phyloP scores from a whole-genome alignment of 2,888 invertebrate species.

The Toxonevra muliebris region DNA sequence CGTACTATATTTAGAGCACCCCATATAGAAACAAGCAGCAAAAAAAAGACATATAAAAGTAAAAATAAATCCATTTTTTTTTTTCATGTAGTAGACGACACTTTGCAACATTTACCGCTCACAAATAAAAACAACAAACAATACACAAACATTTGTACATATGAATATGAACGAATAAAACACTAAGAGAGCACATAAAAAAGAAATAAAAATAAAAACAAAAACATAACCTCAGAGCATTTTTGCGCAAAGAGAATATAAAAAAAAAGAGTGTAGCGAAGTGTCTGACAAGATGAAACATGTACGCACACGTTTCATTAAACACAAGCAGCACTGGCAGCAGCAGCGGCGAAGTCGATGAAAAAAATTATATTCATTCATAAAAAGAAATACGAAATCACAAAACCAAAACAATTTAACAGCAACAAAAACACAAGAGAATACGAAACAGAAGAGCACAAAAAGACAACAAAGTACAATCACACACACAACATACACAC shows the following conservation, averaged over 20 bases:
- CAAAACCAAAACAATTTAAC: conserved; percentile 14
- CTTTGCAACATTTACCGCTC: conserved; percentile 8
- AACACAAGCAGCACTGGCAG: neutral
- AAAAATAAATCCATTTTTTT: neutral
- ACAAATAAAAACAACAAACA: conserved; percentile 1
- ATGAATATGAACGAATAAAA: conserved; percentile 1
- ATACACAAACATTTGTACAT: neutral
- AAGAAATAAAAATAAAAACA: conserved; percentile 8
- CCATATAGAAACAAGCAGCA: conserved; percentile 15
- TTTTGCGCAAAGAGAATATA: too few relatives aligned
- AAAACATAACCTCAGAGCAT: neutral
- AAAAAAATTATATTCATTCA: conserved; percentile 31
- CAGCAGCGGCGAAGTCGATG: neutral
- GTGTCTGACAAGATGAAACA: conserved; percentile 33
- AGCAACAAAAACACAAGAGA: neutral
- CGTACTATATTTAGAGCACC: conserved; percentile 26
- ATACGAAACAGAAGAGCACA: neutral
- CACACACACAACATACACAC: neutral
- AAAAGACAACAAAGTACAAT: conserved; percentile 12
- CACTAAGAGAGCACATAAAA: neutral
- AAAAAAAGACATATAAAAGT: neutral
- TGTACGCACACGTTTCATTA: conserved; percentile 29
- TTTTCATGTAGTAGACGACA: conserved; percentile 2
- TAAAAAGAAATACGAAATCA: conserved; percentile 26
- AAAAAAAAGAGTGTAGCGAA: neutral